A percentile compares a stretch with the other conserved stretches of the same genome.
These are phyloP conservation scores for Cirrhinus mrigala DNA, from an alignment of 2,797 vertebrate species.

Conservation along the genomic window DNA sequence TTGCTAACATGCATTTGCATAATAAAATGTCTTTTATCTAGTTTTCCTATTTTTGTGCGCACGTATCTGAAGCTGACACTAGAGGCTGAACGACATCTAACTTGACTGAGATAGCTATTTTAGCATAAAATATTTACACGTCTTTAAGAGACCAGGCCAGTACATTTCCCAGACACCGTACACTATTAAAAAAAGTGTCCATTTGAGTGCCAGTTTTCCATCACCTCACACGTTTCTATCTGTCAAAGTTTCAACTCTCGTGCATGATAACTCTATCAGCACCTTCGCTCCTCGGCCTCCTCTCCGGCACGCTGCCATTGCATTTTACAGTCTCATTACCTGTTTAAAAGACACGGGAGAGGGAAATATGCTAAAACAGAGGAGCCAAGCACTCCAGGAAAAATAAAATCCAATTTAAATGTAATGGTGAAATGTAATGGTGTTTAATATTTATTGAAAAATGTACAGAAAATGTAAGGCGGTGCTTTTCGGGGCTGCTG, in stretches of 20 bases:
- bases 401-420: constrained; percentile 82
- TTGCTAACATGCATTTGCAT: not conserved
- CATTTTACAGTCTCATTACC: constrained; percentile 77
- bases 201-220: constrained; percentile 53
- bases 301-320: constrained; percentile 73
- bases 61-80: not conserved
- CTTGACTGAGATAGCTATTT: not conserved
- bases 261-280: constrained; percentile 66
- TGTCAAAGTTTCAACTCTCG: constrained; percentile 54
- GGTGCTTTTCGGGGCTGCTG: constrained; percentile 72
- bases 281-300: constrained; percentile 57
- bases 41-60: not conserved
- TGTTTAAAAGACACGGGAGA: constrained; percentile 77
- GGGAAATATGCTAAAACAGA: constrained; percentile 78
- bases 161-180: not conserved
- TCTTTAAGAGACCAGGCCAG: constrained; percentile 4
- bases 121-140: constrained; percentile 1
- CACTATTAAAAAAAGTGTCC: not conserved
- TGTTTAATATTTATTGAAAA: constrained; percentile 88
- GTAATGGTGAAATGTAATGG: constrained; percentile 83
- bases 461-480: constrained; percentile 82
- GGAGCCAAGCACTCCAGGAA: constrained; percentile 64
- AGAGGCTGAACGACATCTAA: not conserved
- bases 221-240: constrained; percentile 54
- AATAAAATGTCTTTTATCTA: not conserved